These are phyloP conservation scores for Zosterops pallidus DNA, from an alignment of 2,113 vertebrate species.

Conservation along the genomic window DNA sequence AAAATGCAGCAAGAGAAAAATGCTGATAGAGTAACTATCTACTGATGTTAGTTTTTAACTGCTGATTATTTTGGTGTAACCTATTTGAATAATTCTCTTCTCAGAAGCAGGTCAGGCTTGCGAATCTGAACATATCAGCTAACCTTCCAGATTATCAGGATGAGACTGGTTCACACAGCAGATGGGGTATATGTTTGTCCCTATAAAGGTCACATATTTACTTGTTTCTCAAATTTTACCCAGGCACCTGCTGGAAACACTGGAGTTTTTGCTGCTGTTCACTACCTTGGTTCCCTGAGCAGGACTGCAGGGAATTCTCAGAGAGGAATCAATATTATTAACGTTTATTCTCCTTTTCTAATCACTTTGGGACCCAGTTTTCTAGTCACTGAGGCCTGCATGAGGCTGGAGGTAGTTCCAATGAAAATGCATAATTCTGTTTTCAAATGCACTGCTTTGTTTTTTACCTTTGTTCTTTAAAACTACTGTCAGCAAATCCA, in stretches of 20 bases:
- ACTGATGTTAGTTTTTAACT: slow-evolving; percentile 13
- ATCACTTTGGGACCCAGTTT: slow-evolving; percentile 13
- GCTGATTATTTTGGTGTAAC: slow-evolving; percentile 54
- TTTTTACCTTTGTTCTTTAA: slow-evolving; percentile 15
- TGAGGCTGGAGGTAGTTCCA: background rate
- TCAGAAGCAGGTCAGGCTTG: slow-evolving; percentile 6
- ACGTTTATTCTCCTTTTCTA: background rate
- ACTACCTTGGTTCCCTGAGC: background rate
- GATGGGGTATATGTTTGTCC: background rate
- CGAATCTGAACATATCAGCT: background rate
- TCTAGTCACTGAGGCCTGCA: background rate
- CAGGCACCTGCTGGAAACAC: background rate
- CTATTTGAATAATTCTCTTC: slow-evolving; percentile 3
- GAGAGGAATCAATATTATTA: slow-evolving; percentile 52
- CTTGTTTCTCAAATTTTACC: background rate
- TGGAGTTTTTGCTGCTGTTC: background rate
- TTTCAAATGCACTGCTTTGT: background rate
- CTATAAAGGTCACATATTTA: background rate
- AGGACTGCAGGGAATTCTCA: slow-evolving; percentile 17
- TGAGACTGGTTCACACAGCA: background rate
- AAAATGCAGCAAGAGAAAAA: slow-evolving; percentile 69
- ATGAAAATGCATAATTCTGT: background rate
- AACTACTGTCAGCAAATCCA: background rate
- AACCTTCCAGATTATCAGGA: background rate
- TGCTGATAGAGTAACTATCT: slow-evolving; percentile 66